These are phyloP conservation scores for Chlamydotis undulata DNA, from an alignment of 2,113 vertebrate genomes.

Conservation along the genomic window DNA sequence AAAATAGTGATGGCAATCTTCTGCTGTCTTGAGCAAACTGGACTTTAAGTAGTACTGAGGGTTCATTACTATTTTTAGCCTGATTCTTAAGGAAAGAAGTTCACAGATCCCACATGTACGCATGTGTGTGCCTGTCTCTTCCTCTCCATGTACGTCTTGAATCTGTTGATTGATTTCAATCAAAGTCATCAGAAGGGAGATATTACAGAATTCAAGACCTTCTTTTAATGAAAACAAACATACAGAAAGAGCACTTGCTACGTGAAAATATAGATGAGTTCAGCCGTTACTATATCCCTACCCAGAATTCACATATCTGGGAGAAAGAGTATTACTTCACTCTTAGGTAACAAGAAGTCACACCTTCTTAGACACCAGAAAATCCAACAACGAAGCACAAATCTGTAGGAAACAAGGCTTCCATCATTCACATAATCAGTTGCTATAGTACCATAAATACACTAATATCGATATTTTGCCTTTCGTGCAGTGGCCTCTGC, in stretches of 20 bases:
- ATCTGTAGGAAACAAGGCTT: neutral
- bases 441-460: neutral
- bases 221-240: neutral
- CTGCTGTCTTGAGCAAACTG: neutral
- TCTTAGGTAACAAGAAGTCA: neutral
- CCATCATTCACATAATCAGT: neutral
- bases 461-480: neutral
- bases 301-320: neutral
- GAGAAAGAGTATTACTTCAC: neutral
- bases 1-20: neutral
- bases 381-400: neutral
- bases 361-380: neutral
- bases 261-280: neutral
- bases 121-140: neutral
- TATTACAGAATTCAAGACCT: neutral
- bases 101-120: neutral
- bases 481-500: neutral
- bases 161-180: neutral
- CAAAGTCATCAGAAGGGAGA: neutral
- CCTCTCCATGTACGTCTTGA: neutral
- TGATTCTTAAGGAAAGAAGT: neutral
- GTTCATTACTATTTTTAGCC: neutral
- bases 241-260: neutral
- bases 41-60: neutral
- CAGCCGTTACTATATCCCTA: neutral